Conservation (phyloP, 2,888 invertebrate species). For the Himalopsyche tibetana region DNA sequence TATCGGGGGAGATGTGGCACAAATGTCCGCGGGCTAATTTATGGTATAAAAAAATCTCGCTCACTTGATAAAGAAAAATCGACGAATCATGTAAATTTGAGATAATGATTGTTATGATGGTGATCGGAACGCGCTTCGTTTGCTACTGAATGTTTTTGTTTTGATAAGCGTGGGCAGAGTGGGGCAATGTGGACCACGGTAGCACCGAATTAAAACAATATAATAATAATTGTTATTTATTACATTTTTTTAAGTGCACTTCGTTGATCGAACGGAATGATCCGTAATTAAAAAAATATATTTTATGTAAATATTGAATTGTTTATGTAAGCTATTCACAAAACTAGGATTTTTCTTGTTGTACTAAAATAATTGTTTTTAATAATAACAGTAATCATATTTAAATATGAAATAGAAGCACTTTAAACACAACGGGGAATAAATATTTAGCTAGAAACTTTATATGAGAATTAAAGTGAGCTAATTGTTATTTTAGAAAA, state of each 20-base stretch:
- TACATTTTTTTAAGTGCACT: background rate
- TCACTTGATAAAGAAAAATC: conserved; percentile 30
- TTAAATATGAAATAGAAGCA: no score
- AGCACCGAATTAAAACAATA: conserved; percentile 19
- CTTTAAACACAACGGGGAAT: no score
- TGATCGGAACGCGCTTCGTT: background rate
- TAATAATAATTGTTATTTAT: conserved; percentile 9
- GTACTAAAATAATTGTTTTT: no score
- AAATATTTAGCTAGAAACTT: no score
- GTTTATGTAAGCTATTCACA: background rate
- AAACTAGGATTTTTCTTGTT: no score
- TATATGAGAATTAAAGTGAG: no score
- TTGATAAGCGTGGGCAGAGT: conserved; percentile 15
- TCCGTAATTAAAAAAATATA: conserved; percentile 14
- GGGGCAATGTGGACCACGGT: conserved; percentile 9
- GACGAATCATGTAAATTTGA: conserved; percentile 20
- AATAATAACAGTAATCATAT: no score
- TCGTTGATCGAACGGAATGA: background rate
- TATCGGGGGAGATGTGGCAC: conserved; percentile 10
- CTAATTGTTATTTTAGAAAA: no score
- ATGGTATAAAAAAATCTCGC: conserved; percentile 21
- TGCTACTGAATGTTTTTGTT: conserved; percentile 29
- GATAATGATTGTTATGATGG: conserved; percentile 10
- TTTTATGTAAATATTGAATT: conserved; percentile 7
- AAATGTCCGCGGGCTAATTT: conserved; percentile 10